Evolutionary conservation across 2,113 vertebrate species (phyloP).

Genomic region (Pachypanchax playfairii): DNA sequence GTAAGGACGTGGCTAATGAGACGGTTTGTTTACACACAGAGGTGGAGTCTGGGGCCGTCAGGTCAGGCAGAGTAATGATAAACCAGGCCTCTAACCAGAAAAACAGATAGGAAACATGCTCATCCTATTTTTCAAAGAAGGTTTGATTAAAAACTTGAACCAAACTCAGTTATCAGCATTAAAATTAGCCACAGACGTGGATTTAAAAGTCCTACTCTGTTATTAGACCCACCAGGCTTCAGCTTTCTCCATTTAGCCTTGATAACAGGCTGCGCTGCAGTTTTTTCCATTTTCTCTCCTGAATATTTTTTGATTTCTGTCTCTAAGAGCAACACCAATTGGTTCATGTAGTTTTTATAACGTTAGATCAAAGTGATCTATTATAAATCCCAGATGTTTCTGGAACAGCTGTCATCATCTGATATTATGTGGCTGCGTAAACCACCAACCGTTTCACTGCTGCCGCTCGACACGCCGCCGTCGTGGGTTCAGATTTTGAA

Average conservation of each 20-base stretch:
- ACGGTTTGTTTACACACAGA: background rate
- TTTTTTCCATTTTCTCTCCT: conserved; percentile 39
- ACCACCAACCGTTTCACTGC: conserved; percentile 45
- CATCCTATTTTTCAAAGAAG: no score
- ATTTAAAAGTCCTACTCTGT: conserved; percentile 35
- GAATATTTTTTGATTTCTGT: conserved; percentile 48
- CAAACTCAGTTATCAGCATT: conserved; percentile 12
- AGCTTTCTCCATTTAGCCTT: conserved; percentile 27
- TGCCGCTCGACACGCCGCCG: conserved; percentile 18
- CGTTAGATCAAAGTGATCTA: conserved; percentile 53
- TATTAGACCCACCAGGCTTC: conserved; percentile 40
- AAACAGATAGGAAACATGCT: no score
- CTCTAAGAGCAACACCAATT: conserved; percentile 48
- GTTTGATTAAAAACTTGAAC: background rate
- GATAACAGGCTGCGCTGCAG: conserved; percentile 58
- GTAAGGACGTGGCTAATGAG: background rate
- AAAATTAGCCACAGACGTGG: conserved; percentile 26
- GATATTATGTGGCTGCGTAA: conserved; percentile 50
- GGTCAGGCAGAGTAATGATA: no score
- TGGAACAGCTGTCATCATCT: conserved; percentile 60
- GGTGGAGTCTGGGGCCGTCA: background rate
- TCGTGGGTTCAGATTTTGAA: conserved; percentile 6
- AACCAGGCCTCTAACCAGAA: no score
- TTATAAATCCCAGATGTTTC: conserved; percentile 69
- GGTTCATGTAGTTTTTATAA: conserved; percentile 45